Conservation (phyloP, 2,888 invertebrate species). For the Cordylochernes scorpioides region DNA sequence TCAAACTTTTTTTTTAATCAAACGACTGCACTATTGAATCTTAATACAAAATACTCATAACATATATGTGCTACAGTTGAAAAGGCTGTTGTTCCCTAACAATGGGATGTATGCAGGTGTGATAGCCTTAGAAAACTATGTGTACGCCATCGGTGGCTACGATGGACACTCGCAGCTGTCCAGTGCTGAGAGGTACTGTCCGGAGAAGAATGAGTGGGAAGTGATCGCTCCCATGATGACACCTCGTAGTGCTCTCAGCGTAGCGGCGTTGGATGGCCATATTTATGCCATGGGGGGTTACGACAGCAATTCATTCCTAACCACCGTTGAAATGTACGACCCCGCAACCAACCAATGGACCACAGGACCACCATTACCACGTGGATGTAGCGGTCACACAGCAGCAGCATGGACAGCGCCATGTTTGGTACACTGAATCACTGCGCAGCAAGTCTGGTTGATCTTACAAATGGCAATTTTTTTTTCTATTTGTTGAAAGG, state of each 20-base stretch:
- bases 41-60: too few species aligned
- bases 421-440: too few species aligned
- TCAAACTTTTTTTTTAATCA: too few species aligned
- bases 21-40: too few species aligned
- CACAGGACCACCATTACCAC: too few species aligned
- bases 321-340: constrained; percentile 65
- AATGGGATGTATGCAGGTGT: constrained; percentile 29
- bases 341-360: constrained; percentile 76
- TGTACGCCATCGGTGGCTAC: constrained; percentile 86
- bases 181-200: constrained; percentile 61
- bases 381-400: too few species aligned
- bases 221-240: constrained; percentile 42
- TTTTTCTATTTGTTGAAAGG: too few species aligned
- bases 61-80: too few species aligned
- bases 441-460: too few species aligned
- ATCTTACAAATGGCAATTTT: too few species aligned
- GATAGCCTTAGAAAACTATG: constrained; percentile 51
- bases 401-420: too few species aligned
- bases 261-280: constrained; percentile 56
- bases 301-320: constrained; percentile 47
- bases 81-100: not conserved
- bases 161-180: constrained; percentile 54
- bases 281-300: constrained; percentile 78
- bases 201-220: constrained; percentile 53
- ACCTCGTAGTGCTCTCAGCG: constrained; percentile 60